phyloP scores from a whole-genome alignment of 1,140 invertebrate genomes.

The Drosophila bifasciata region DNA sequence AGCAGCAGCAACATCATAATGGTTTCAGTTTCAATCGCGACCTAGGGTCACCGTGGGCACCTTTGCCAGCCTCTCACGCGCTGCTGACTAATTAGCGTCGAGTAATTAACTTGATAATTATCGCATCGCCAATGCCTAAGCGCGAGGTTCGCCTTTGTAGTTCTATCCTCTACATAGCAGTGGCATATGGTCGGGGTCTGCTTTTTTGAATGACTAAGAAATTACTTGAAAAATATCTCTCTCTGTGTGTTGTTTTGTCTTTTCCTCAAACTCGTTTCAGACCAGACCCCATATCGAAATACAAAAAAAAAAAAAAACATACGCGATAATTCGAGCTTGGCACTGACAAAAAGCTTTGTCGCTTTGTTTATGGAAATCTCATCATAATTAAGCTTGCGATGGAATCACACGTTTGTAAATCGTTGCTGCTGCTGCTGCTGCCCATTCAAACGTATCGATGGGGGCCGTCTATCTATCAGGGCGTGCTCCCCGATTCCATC shows the following conservation, averaged over 20 bases:
- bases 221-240: constrained; percentile 20
- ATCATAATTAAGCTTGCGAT: constrained; percentile 43
- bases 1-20: constrained; percentile 1
- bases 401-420: constrained; percentile 31
- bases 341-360: constrained; percentile 40
- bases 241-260: constrained; percentile 3
- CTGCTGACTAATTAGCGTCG: constrained; percentile 57
- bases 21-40: constrained; percentile 17
- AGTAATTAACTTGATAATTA: constrained; percentile 62
- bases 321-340: constrained; percentile 43
- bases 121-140: constrained; percentile 19
- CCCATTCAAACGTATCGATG: constrained; percentile 40
- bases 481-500: constrained; percentile 11
- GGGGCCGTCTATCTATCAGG: constrained; percentile 16
- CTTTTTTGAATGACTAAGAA: constrained; percentile 35
- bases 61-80: constrained; percentile 1
- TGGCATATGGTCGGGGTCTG: constrained; percentile 5
- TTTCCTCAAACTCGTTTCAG: constrained; percentile 40
- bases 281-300: constrained; percentile 34
- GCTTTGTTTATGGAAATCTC: constrained; percentile 46
- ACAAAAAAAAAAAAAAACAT: constrained; percentile 28
- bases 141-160: constrained; percentile 35
- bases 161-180: constrained; percentile 12
- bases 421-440: background rate
- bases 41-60: constrained; percentile 34